Base-by-base conservation (phyloP, 30 jellyfish, hydroid and myxozoan species). In the Hydractinia symbiolongicarpus region DNA sequence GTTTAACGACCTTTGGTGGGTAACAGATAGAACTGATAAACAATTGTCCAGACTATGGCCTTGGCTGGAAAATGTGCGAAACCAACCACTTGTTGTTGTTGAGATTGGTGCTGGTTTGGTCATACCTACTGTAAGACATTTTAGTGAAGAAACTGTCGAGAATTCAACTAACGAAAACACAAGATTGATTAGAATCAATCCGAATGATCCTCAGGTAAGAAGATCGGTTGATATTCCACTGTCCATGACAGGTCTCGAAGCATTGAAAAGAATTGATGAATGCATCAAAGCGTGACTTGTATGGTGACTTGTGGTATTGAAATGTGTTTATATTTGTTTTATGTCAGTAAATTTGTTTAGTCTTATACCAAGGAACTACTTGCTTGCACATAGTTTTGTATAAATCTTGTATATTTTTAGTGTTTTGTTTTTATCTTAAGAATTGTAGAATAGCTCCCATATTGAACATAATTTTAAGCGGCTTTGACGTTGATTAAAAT, bases 51-150 rank as follows among this genome's bases (percentile, higher is more conserved):
- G 93, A 16, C 83, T 77, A 61, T 66, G 66, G 8, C 81, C 61
- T 6, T 88, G 81, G 81, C 16, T 20, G 9, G n/a, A 8, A 55
- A 13, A 55, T 53, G 57, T 16, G 57, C 86, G 79, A 17, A 7
- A 9, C 1, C 60, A 71, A 20, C 14, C 80, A 20, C 69, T 82
- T 79, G 94, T 73, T 79, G 94, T 88, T 13, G 76, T 82, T 53
- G 96, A 88, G 85, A 83, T 88, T 57, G 96, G 96, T 0, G 96
- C 96, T 11, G 96, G 96, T 5, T 55, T 81, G 20, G 87, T 87
- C 44, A 94, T 82, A 15, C 96, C 96, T 16, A 82, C 94, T 50
- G 82, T 88, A 10, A 79, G 96, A 75, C 58, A 81, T 80, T 75
- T 6, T n/a, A 79, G 96, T 54, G 96, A 88, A 73, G 53, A 55